Percentiles rank a stretch among this genome's conserved stretches.
Conservation (phyloP, 1,140 invertebrate species). For the Lepidurus arcticus region DNA sequence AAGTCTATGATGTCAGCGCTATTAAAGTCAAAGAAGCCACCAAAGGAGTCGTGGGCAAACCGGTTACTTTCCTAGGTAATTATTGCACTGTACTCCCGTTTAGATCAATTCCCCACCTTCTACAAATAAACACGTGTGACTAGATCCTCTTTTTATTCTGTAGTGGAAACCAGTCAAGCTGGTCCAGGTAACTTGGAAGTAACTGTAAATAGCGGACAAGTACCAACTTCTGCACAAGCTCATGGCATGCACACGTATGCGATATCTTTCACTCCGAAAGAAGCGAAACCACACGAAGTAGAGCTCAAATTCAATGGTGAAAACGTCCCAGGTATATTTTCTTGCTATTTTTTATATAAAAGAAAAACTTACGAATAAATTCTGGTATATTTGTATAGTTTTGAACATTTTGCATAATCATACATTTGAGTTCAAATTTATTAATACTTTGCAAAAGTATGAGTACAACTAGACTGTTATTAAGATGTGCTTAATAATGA, state of each 20-base stretch:
- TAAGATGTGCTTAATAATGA: too few relatives aligned
- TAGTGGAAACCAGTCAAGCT: conserved; percentile 94
- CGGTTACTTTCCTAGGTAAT: conserved; percentile 88
- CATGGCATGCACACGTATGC: conserved; percentile 93
- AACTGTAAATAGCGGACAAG: conserved; percentile 89
- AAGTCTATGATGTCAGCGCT: conserved; percentile 89
- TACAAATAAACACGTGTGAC: neutral
- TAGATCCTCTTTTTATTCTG: conserved; percentile 30
- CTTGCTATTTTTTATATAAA: neutral
- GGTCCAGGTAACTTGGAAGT: conserved; percentile 95
- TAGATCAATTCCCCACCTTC: neutral
- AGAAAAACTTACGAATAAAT: neutral
- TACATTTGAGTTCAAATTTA: neutral
- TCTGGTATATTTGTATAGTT: neutral
- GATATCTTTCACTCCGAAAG: conserved; percentile 90
- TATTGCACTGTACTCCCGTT: neutral
- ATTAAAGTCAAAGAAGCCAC: conserved; percentile 90
- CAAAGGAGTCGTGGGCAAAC: conserved; percentile 82
- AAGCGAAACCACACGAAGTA: conserved; percentile 81
- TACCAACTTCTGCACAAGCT: conserved; percentile 89
- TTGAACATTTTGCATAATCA: neutral
- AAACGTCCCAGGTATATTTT: conserved; percentile 72
- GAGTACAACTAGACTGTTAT: neutral
- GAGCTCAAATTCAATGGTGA: conserved; percentile 93
- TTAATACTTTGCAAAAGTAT: neutral